Evolutionary conservation across 2,888 invertebrate species (phyloP).

Genomic region (Caenorhabditis doughertyi): DNA sequence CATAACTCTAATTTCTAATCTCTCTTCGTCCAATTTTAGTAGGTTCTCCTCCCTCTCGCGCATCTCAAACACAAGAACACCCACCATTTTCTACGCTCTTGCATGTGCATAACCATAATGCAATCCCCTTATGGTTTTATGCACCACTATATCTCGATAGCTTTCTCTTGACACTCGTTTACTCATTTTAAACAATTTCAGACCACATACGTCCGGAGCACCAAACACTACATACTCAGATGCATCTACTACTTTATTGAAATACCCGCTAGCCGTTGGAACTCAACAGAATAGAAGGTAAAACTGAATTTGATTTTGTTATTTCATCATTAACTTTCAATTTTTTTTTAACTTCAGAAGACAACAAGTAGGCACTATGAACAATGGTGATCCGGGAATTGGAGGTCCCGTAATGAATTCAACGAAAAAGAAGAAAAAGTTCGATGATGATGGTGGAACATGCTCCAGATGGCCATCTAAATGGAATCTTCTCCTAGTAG

Average conservation of each 20-base stretch:
- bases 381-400: constrained; percentile 28
- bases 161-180: neutral
- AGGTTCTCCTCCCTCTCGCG: neutral
- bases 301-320: neutral
- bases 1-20: constrained; percentile 50
- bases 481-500: constrained; percentile 56
- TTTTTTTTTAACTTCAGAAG: constrained; percentile 37
- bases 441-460: constrained; percentile 42
- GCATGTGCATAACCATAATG: constrained; percentile 33
- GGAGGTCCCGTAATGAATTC: constrained; percentile 18
- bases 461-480: constrained; percentile 46
- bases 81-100: constrained; percentile 9
- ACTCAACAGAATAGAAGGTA: constrained; percentile 60
- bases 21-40: constrained; percentile 1
- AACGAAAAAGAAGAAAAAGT: constrained; percentile 59
- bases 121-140: constrained; percentile 25
- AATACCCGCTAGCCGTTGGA: constrained; percentile 53
- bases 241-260: constrained; percentile 62
- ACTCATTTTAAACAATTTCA: constrained; percentile 14
- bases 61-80: constrained; percentile 29
- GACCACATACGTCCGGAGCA: constrained; percentile 56
- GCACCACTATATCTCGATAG: too few relatives aligned
- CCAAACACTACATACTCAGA: constrained; percentile 57
- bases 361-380: constrained; percentile 61
- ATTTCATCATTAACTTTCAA: neutral